Conservation (phyloP, 1,140 invertebrate species). For the Macrotrachela quadricornifera region DNA sequence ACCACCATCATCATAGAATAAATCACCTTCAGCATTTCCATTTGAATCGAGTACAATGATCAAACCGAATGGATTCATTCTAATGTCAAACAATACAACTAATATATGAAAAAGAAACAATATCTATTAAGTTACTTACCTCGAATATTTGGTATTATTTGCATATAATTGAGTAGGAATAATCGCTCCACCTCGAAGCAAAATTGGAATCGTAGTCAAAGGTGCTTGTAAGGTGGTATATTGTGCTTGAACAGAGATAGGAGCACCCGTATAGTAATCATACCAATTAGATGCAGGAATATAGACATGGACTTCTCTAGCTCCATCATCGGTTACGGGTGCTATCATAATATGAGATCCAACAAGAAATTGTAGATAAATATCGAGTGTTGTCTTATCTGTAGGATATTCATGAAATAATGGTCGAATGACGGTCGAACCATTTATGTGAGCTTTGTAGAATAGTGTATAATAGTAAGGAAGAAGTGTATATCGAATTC, state of each 20-base stretch:
- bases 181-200: constrained; percentile 27
- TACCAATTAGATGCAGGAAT: constrained; percentile 29
- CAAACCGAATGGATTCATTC: constrained; percentile 7
- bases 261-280: constrained; percentile 22
- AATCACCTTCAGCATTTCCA: constrained; percentile 1
- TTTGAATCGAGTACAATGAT: constrained; percentile 8
- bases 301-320: constrained; percentile 14
- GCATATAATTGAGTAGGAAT: constrained; percentile 25
- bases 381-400: constrained; percentile 42
- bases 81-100: too few species aligned
- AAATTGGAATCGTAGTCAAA: constrained; percentile 21
- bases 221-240: constrained; percentile 8
- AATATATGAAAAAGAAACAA: too few species aligned
- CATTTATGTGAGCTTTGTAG: constrained; percentile 44
- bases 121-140: not conserved
- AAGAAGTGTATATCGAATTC: constrained; percentile 46
- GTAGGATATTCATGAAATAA: constrained; percentile 40
- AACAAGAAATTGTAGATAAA: constrained; percentile 61
- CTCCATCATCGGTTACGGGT: constrained; percentile 36
- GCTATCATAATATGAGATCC: constrained; percentile 49
- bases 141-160: constrained; percentile 16
- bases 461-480: constrained; percentile 63
- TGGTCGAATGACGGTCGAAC: constrained; percentile 51
- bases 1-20: constrained; percentile 13
- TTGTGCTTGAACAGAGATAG: too few species aligned